phyloP scores from a whole-genome alignment of 2,888 invertebrate genomes.

The Dolichomitus sp. region DNA sequence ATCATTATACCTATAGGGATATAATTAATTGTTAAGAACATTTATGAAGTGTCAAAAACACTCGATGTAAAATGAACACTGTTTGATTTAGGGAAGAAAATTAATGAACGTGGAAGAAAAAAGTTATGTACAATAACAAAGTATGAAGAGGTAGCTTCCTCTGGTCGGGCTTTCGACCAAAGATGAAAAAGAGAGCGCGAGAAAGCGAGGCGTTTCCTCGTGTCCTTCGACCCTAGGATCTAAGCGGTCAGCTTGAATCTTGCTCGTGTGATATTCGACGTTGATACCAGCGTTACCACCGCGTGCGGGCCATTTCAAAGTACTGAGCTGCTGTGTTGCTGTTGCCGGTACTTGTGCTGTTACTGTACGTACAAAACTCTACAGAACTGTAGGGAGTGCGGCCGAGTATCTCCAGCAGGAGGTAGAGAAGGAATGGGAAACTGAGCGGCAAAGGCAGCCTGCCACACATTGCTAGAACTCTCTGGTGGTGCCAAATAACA shows the following conservation, averaged over 20 bases:
- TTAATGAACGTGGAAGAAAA: too few species aligned
- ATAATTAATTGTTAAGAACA: conserved; percentile 63
- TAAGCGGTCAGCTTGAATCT: conserved; percentile 39
- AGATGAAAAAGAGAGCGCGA: conserved; percentile 48
- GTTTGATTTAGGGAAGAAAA: not conserved
- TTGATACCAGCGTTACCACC: conserved; percentile 57
- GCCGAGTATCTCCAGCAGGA: conserved; percentile 42
- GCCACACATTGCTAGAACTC: conserved; percentile 81
- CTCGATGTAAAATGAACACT: not conserved
- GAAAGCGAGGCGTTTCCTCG: conserved; percentile 43
- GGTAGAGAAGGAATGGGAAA: conserved; percentile 61
- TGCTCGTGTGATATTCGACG: conserved; percentile 48
- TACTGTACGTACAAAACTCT: conserved; percentile 65
- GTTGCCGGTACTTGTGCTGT: conserved; percentile 32
- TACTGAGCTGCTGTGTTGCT: conserved; percentile 79
- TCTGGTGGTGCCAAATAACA: conserved; percentile 86
- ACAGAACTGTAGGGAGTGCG: conserved; percentile 53
- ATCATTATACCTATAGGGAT: conserved; percentile 59
- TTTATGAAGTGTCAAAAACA: not conserved
- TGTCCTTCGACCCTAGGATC: conserved; percentile 39
- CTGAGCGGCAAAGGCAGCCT: conserved; percentile 65
- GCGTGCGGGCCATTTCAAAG: conserved; percentile 81
- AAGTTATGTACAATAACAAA: too few species aligned
- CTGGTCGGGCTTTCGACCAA: conserved; percentile 42
- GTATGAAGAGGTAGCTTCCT: conserved; percentile 39